Base-by-base conservation (phyloP, 2,888 invertebrate genomes). In the Dolichopus griseipennis region DNA sequence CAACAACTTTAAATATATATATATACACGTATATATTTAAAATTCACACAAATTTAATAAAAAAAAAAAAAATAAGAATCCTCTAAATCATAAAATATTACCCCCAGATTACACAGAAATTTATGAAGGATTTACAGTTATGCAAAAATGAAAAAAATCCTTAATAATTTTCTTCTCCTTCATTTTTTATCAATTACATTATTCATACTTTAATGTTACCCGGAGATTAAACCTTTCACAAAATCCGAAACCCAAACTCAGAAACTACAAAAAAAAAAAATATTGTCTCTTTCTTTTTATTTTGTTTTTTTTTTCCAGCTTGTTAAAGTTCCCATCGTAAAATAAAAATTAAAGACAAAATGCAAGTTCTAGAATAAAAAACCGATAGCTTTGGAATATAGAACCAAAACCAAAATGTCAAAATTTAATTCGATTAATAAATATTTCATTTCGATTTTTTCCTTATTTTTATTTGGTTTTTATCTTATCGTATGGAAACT, bases 111-210 rank as follows among this genome's bases (percentile, higher is more conserved):
- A 52, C 18, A 18, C 2, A 18, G 52, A 52, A 52, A 52, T 52
- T 52, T 52, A 52, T 52, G 52, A 52, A 52, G 52, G 52, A 12
- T 52, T 52, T 52, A 52, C 52, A 52, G 2, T 27, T 52, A 52
- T 52, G 52, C 6, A 52, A 52, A 52, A 52, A 52, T 15, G 18
- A 12, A 6, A 7, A 52, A 52, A 2, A 52, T 18, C 27, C 52
- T 52, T 52, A 52, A 52, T 52, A 52, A 18, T 52, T 52, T 52
- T 52, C n/a, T 52, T 52, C 15, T 52, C n/a, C 41, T 52, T 15
- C 52, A 52, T 52, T 52, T 52, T 52, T 52, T 52, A 52, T 52
- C 52, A 52, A 52, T 52, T 52, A 52, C 52, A 52, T 52, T 52
- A 52, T 52, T 52, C 52, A 52, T 52, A 52, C 52, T 52, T 52